These are phyloP conservation scores for Plagiodera versicolora DNA, from an alignment of 2,888 invertebrate genomes.

Conservation along the genomic window DNA sequence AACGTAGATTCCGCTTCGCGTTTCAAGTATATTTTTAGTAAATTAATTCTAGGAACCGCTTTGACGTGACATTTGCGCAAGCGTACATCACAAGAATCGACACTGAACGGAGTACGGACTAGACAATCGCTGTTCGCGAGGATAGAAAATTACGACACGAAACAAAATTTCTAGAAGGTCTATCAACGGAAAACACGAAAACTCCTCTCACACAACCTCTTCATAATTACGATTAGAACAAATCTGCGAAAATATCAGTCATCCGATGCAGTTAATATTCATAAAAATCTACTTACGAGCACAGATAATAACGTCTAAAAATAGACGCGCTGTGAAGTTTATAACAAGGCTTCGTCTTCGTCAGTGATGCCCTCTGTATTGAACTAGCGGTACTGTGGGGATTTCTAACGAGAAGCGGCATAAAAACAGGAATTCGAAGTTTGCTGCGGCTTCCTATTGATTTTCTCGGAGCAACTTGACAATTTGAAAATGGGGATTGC, in stretches of 20 bases:
- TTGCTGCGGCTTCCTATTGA: constrained; percentile 11
- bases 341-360: constrained; percentile 15
- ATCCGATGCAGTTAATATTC: neutral
- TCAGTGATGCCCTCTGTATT: constrained; percentile 41
- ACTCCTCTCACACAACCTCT: no score
- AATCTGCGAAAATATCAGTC: neutral
- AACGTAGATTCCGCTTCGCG: constrained; percentile 23
- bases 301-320: constrained; percentile 19
- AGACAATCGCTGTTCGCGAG: neutral
- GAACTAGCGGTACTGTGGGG: constrained; percentile 29
- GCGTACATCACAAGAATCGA: constrained; percentile 31
- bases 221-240: no score
- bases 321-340: constrained; percentile 13
- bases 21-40: constrained; percentile 34
- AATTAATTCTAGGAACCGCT: constrained; percentile 35
- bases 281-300: neutral
- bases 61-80: constrained; percentile 26
- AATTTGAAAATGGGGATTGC: no score
- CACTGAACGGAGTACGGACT: constrained; percentile 11
- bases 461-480: neutral
- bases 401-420: constrained; percentile 12
- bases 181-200: no score
- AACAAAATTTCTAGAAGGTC: neutral
- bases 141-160: neutral
- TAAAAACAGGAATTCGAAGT: constrained; percentile 34